A percentile compares a stretch with the other conserved stretches of the same genome.
Evolutionary conservation across 2,888 invertebrate genomes (phyloP).

Genomic region (Cenopis cana): DNA sequence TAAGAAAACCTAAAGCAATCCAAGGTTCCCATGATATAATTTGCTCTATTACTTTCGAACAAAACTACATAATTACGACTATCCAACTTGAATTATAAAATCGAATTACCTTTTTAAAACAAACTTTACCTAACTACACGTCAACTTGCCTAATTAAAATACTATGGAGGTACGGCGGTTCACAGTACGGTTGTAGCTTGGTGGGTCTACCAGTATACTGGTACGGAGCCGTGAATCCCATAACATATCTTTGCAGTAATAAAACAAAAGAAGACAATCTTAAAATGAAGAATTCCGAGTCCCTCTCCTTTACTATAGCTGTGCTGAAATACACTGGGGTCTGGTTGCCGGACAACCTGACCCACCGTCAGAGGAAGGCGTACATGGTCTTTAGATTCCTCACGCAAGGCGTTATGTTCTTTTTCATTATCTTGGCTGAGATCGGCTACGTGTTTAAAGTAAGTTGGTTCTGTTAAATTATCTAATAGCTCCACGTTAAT

Average conservation of each 20-base stretch:
- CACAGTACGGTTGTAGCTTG: no score
- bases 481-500: background rate
- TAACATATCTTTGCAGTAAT: background rate
- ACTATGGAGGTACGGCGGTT: no score
- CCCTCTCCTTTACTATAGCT: constrained; percentile 42
- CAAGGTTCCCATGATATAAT: no score
- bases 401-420: constrained; percentile 41
- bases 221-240: background rate
- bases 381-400: constrained; percentile 37
- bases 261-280: background rate
- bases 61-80: constrained; percentile 7
- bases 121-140: background rate
- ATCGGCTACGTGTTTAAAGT: constrained; percentile 45
- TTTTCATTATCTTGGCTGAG: constrained; percentile 46
- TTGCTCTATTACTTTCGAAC: background rate
- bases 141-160: background rate
- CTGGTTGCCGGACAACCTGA: constrained; percentile 41
- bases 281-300: constrained; percentile 45
- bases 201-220: no score
- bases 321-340: constrained; percentile 46
- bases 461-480: constrained; percentile 26
- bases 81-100: constrained; percentile 5
- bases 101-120: background rate
- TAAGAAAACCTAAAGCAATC: no score
- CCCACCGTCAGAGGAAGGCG: constrained; percentile 6